phyloP scores from a whole-genome alignment of 2,888 invertebrate species.

The Tuberolachnus salignus region DNA sequence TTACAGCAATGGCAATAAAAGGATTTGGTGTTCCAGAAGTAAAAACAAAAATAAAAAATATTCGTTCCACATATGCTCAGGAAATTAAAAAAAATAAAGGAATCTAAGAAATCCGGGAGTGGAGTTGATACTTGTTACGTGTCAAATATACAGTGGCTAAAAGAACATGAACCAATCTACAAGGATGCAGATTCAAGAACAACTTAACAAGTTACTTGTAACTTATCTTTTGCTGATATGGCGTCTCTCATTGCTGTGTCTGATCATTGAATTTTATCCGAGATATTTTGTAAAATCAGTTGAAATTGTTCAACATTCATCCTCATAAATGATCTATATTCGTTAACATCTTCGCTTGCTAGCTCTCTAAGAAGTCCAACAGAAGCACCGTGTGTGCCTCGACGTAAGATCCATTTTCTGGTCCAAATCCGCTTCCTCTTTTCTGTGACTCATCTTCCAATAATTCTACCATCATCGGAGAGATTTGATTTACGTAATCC shows the following conservation, averaged over 20 bases:
- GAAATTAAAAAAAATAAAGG: conserved; percentile 49
- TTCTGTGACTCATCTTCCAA: conserved; percentile 1
- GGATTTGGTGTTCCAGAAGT: conserved; percentile 32
- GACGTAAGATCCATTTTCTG: conserved; percentile 3
- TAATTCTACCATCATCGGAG: too few species aligned
- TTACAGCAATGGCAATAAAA: conserved; percentile 32
- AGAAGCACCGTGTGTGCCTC: conserved; percentile 9
- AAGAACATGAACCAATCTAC: conserved; percentile 30
- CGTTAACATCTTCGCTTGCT: conserved; percentile 10
- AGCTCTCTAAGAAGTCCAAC: conserved; percentile 24
- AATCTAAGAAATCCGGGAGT: conserved; percentile 34
- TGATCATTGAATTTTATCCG: conserved; percentile 11
- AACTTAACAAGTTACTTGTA: background rate
- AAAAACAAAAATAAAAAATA: conserved; percentile 43
- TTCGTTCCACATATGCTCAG: conserved; percentile 37
- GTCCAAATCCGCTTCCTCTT: conserved; percentile 13
- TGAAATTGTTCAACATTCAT: conserved; percentile 22
- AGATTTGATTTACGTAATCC: too few species aligned
- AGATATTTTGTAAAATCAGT: conserved; percentile 24
- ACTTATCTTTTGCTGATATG: too few species aligned
- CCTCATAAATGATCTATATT: conserved; percentile 24
- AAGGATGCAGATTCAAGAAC: conserved; percentile 4
- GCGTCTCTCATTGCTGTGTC: conserved; percentile 16
- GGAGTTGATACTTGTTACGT: conserved; percentile 24
- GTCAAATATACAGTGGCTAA: conserved; percentile 42